Percentiles rank a stretch among this genome's conserved stretches.
Evolutionary conservation across 2,113 vertebrate species (phyloP).

Genomic region (Hucho hucho): DNA sequence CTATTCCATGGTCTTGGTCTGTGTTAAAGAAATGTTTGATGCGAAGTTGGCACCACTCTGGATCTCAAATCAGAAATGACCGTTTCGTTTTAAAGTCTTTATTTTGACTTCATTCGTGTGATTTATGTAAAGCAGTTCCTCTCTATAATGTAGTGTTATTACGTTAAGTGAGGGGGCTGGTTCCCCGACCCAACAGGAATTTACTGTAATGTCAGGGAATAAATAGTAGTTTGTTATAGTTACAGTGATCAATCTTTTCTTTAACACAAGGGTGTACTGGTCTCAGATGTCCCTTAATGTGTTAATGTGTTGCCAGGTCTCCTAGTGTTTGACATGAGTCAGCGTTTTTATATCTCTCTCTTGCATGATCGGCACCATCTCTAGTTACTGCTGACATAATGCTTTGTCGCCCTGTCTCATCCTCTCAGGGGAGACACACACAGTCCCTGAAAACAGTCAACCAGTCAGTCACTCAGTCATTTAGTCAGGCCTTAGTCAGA

Average conservation of each 20-base stretch:
- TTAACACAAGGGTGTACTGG: background rate
- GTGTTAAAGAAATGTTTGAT: background rate
- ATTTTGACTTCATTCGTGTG: background rate
- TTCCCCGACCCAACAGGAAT: slow-evolving; percentile 12
- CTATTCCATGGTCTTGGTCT: background rate
- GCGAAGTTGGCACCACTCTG: too few relatives aligned
- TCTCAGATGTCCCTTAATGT: slow-evolving; percentile 23
- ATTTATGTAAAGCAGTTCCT: background rate
- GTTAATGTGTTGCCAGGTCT: slow-evolving; percentile 28
- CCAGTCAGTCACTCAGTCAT: background rate
- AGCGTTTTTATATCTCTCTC: background rate
- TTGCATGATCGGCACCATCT: slow-evolving; percentile 45
- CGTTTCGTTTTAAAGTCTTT: background rate
- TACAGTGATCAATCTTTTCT: too few relatives aligned
- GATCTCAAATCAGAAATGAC: background rate
- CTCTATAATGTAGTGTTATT: background rate
- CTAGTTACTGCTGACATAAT: slow-evolving; percentile 58
- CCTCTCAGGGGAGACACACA: slow-evolving; percentile 9
- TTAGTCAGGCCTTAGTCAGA: background rate
- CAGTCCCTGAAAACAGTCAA: slow-evolving; percentile 1
- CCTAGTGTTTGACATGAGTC: slow-evolving; percentile 5
- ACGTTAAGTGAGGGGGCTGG: background rate
- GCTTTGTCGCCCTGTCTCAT: slow-evolving; percentile 32
- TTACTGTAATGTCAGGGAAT: too few relatives aligned
- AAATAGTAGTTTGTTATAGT: too few relatives aligned